Base-by-base conservation (phyloP, 1,140 invertebrate species). In the Bombyx mandarina region DNA sequence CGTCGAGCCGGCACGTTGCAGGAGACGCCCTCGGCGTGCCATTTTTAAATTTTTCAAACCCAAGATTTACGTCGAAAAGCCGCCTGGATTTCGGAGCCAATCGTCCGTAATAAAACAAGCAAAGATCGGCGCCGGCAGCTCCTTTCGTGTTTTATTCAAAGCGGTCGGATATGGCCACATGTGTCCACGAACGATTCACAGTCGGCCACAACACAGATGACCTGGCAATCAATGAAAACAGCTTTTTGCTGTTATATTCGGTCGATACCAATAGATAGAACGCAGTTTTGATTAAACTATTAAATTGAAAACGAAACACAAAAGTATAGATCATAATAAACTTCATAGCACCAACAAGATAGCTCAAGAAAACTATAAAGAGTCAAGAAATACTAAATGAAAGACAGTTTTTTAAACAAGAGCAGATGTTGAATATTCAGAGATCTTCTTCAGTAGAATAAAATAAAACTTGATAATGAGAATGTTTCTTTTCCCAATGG, bases 71-170 rank as follows among this genome's bases (percentile, higher is more conserved):
- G 22, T 9, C 26, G 56, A 46, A 48, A 48, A 22, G 18, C 44
- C 56, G 55, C 52, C 57, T 57, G 62, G 62, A 65, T 72, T 71
- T 62, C 65, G 69, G 47, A 73, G 79, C 77, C 77, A 80, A 82
- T 82, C 67, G 74, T 66, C 76, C 65, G 71, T 67, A 76, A 80
- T 82, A 80, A 82, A 80, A 75, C 69, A 78, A 66, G 66, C 66
- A 68, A 73, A 80, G 70, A 80, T 76, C 70, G 73, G 60, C 58
- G 68, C 62, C 73, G 65, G 71, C 63, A 71, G 73, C 71, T 69
- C 63, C 66, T 68, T 74, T 82, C 72, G 60, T 82, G 67, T 75
- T 76, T 82, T 82, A 82, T 82, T 82, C 77, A 82, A 60, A 43
- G 55, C 62, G 64, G 67, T 62, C 59, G 69, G 57, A 63, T 63